A percentile compares a stretch with the other conserved stretches of the same genome.
phyloP scores from a whole-genome alignment of 2,888 invertebrate species.

The Tuta absoluta region DNA sequence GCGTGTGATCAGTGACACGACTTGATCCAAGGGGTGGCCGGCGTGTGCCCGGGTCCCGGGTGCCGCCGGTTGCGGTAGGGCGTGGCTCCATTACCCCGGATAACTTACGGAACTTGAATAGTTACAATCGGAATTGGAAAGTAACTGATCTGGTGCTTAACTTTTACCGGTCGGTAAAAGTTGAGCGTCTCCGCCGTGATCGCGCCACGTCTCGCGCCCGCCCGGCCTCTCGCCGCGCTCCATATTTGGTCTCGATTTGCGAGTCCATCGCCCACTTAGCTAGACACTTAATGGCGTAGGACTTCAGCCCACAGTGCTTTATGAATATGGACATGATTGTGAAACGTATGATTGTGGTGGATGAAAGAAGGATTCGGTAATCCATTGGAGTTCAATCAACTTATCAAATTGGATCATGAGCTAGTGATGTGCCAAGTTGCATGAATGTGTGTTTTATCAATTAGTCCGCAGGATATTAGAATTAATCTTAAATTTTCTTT shows the following conservation, averaged over 20 bases:
- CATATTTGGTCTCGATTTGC: conserved; percentile 70
- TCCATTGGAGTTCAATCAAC: conserved; percentile 3
- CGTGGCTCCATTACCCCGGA: conserved; percentile 65
- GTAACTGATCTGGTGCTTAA: conserved; percentile 51
- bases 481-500: conserved; percentile 33
- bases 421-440: background rate
- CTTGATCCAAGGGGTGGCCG: conserved; percentile 54
- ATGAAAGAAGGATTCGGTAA: conserved; percentile 6
- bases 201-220: conserved; percentile 62
- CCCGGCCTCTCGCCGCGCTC: conserved; percentile 58
- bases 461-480: background rate
- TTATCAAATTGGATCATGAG: background rate
- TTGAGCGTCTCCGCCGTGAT: conserved; percentile 48
- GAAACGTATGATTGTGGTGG: conserved; percentile 23
- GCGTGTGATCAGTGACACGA: conserved; percentile 76
- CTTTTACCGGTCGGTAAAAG: conserved; percentile 59
- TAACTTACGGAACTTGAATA: conserved; percentile 11
- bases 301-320: conserved; percentile 56
- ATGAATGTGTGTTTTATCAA: background rate
- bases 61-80: conserved; percentile 74
- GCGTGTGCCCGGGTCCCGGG: conserved; percentile 59
- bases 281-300: conserved; percentile 54
- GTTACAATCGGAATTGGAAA: conserved; percentile 43
- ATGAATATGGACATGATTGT: conserved; percentile 43
- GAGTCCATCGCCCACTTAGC: conserved; percentile 65